A percentile compares a stretch with the other conserved stretches of the same genome.
Evolutionary conservation across 2,113 vertebrate genomes (phyloP).

Genomic region (Forbesichthys papilliferus): DNA sequence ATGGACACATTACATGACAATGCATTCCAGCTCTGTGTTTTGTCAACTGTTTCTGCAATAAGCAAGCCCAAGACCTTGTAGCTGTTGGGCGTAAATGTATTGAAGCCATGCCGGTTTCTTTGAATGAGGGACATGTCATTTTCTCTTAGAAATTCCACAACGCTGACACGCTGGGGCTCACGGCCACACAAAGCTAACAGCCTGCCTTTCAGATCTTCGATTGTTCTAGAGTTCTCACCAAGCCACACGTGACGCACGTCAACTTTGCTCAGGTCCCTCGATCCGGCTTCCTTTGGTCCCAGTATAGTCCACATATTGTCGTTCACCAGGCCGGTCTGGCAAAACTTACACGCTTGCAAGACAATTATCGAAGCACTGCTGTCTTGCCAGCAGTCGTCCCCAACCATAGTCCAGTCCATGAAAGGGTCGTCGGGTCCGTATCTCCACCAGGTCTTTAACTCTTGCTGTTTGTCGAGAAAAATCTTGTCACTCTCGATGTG

Average conservation of each 20-base stretch:
- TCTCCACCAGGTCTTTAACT: background rate
- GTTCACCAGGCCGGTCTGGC: background rate
- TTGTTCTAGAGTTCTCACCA: background rate
- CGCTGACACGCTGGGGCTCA: background rate
- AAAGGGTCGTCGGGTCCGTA: background rate
- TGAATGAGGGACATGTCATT: background rate
- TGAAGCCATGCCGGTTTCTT: background rate
- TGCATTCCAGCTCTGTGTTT: background rate
- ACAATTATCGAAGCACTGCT: background rate
- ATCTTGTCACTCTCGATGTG: no score
- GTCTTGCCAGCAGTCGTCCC: background rate
- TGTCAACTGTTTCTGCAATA: background rate
- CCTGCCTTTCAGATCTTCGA: background rate
- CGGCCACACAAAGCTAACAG: background rate
- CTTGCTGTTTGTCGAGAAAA: no score
- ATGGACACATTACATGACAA: background rate
- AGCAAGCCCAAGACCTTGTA: background rate
- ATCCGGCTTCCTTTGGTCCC: background rate
- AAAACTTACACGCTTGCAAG: background rate
- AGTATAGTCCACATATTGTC: background rate
- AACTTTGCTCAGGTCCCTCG: background rate
- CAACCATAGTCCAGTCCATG: background rate
- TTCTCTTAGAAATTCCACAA: background rate
- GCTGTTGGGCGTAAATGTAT: background rate
- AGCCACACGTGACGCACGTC: conserved; percentile 1